These are phyloP conservation scores for Tachina grossa DNA, from an alignment of 2,888 invertebrate genomes.

Conservation along the genomic window DNA sequence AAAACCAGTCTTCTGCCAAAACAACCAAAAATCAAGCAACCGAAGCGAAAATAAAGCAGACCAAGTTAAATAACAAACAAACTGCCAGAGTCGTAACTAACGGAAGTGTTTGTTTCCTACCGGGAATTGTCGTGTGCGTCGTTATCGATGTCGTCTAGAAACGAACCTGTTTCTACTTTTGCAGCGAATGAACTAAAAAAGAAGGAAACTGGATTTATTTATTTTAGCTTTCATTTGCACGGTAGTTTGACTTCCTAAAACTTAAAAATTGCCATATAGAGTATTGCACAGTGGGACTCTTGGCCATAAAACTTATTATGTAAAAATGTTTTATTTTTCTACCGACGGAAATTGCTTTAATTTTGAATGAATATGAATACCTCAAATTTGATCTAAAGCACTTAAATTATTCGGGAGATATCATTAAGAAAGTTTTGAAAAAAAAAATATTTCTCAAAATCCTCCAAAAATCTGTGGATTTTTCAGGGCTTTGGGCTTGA, in stretches of 20 bases:
- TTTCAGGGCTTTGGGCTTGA: too few relatives aligned
- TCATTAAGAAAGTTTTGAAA: too few relatives aligned
- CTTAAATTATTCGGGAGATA: too few relatives aligned
- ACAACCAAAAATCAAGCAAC: slow-evolving; percentile 31
- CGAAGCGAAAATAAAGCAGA: slow-evolving; percentile 13
- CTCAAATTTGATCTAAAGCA: too few relatives aligned
- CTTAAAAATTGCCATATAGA: neutral
- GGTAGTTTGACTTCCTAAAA: neutral
- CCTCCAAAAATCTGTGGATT: too few relatives aligned
- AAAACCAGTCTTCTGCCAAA: slow-evolving; percentile 38
- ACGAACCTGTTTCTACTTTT: slow-evolving; percentile 31
- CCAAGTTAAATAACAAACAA: slow-evolving; percentile 21
- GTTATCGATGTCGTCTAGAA: neutral
- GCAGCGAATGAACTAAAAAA: neutral
- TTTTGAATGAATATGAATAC: too few relatives aligned
- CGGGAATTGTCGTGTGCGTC: slow-evolving; percentile 59
- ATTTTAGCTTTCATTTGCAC: neutral
- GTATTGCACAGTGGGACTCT: too few relatives aligned
- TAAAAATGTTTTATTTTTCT: too few relatives aligned
- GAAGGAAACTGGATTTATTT: neutral
- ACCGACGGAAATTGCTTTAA: too few relatives aligned
- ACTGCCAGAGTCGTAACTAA: slow-evolving; percentile 37
- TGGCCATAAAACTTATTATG: too few relatives aligned
- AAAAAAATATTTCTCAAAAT: too few relatives aligned
- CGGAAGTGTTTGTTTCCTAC: slow-evolving; percentile 65